Evolutionary conservation across 2,113 vertebrate species (phyloP).

Genomic region (Synchiropus splendidus): DNA sequence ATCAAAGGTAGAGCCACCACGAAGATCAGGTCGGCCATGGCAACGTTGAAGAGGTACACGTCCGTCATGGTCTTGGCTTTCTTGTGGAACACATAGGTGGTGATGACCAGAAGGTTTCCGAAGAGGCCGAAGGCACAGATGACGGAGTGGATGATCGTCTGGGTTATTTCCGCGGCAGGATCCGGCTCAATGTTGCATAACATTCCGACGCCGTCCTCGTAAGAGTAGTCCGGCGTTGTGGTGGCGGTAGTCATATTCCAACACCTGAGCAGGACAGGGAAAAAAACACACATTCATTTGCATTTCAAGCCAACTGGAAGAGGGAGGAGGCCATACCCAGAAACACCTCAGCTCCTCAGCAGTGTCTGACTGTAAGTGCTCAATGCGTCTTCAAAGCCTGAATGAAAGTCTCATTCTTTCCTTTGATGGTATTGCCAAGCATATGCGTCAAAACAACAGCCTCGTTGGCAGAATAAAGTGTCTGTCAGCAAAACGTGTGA

Average conservation of each 20-base stretch:
- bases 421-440: too few species aligned
- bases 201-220: too few species aligned
- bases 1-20: constrained; percentile 81
- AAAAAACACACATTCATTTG: not conserved
- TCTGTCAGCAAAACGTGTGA: too few species aligned
- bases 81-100: constrained; percentile 81
- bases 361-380: too few species aligned
- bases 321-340: too few species aligned
- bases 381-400: too few species aligned
- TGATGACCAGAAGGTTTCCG: constrained; percentile 80
- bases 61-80: constrained; percentile 84
- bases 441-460: too few species aligned
- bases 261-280: constrained; percentile 15
- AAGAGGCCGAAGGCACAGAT: constrained; percentile 75
- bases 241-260: not conserved
- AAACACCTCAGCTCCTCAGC: too few species aligned
- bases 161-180: constrained; percentile 10
- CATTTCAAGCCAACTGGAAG: not conserved
- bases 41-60: constrained; percentile 82
- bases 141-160: constrained; percentile 61
- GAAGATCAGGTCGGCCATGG: constrained; percentile 80
- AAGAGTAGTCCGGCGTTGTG: not conserved
- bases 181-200: constrained; percentile 28
- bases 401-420: too few species aligned
- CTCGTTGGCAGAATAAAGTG: too few species aligned